phyloP scores from a whole-genome alignment of 1,140 invertebrate species.

The Melitaea cinxia region DNA sequence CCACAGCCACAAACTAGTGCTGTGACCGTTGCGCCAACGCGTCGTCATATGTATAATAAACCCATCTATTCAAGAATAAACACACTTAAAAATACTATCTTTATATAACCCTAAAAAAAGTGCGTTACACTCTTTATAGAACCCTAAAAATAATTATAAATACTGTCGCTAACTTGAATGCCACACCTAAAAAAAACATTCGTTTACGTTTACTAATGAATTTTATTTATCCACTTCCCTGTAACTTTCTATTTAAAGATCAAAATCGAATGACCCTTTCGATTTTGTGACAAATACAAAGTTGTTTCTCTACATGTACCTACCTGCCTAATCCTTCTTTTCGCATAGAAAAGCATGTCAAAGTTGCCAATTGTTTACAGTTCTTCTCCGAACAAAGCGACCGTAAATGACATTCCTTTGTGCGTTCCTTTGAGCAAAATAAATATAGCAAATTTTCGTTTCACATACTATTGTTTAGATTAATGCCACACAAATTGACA shows the following conservation, averaged over 20 bases:
- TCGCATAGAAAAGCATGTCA: slow-evolving; percentile 70
- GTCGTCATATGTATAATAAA: too few species aligned
- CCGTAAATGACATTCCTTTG: slow-evolving; percentile 73
- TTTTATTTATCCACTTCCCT: slow-evolving; percentile 10
- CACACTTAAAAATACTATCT: too few species aligned
- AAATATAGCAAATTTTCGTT: slow-evolving; percentile 72
- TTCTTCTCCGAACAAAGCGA: slow-evolving; percentile 64
- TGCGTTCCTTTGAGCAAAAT: slow-evolving; percentile 58
- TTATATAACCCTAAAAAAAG: too few species aligned
- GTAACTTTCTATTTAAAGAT: slow-evolving; percentile 23
- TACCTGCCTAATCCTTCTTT: slow-evolving; percentile 70
- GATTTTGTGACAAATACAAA: slow-evolving; percentile 19
- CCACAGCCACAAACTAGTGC: too few species aligned
- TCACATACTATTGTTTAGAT: slow-evolving; percentile 57
- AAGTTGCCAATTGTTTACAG: slow-evolving; percentile 75
- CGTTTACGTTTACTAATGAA: slow-evolving; percentile 20
- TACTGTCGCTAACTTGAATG: slow-evolving; percentile 55
- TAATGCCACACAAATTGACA: slow-evolving; percentile 33
- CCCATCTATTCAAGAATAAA: too few species aligned
- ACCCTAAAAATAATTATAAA: slow-evolving; percentile 40
- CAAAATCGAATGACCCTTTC: slow-evolving; percentile 17
- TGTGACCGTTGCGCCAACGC: too few species aligned
- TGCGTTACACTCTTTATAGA: too few species aligned
- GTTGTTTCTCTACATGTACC: slow-evolving; percentile 37
- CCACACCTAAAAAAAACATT: slow-evolving; percentile 62